Conservation (phyloP, 2,797 vertebrate genomes). For the Thripadectes ignobilis region DNA sequence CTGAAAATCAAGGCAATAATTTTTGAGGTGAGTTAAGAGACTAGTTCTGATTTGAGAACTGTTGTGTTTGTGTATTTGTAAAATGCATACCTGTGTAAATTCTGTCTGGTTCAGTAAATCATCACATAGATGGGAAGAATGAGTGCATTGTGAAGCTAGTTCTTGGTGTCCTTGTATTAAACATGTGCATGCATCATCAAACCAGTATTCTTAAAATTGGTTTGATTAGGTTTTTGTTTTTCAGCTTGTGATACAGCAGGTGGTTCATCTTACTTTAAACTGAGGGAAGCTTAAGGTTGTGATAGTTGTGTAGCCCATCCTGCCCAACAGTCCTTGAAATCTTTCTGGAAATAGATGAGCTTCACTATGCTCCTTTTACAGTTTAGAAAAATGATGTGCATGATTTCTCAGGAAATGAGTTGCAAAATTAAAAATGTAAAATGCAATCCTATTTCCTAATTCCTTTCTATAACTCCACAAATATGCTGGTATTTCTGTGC, state of each 20-base stretch:
- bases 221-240: background rate
- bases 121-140: background rate
- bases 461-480: background rate
- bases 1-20: background rate
- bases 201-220: background rate
- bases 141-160: background rate
- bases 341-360: background rate
- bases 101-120: background rate
- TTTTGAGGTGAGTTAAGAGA: background rate
- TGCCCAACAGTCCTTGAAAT: background rate
- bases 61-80: background rate
- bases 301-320: background rate
- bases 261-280: background rate
- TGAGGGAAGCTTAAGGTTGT: background rate
- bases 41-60: background rate
- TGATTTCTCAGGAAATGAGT: background rate
- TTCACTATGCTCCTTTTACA: background rate
- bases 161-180: background rate
- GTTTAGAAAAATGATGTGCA: background rate
- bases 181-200: background rate
- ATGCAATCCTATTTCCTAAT: background rate
- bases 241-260: background rate
- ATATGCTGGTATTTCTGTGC: background rate
- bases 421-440: background rate
- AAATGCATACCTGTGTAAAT: background rate